Evolutionary conservation across 2,888 invertebrate species (phyloP).

Genomic region (Catotricha subobsoleta): DNA sequence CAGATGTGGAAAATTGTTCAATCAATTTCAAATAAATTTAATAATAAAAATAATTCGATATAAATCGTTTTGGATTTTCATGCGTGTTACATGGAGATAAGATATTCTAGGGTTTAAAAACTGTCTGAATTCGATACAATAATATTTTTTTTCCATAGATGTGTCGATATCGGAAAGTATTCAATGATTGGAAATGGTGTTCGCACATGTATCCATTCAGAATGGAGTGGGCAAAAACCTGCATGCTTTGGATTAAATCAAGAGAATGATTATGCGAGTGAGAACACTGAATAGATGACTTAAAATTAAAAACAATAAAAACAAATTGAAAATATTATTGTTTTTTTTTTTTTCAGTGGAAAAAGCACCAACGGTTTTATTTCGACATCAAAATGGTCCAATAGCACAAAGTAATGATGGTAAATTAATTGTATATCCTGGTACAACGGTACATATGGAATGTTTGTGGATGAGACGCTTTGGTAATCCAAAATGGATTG

Average conservation of each 20-base stretch:
- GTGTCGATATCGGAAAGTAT: slow-evolving; percentile 74
- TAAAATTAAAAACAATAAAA: too few relatives aligned
- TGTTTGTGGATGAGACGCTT: slow-evolving; percentile 74
- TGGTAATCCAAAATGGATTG: slow-evolving; percentile 72
- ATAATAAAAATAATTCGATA: neutral
- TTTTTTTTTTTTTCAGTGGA: slow-evolving; percentile 39
- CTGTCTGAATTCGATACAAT: neutral
- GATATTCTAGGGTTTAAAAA: neutral
- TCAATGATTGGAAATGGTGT: slow-evolving; percentile 57
- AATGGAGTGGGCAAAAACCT: slow-evolving; percentile 65
- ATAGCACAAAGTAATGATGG: slow-evolving; percentile 78
- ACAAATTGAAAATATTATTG: too few relatives aligned
- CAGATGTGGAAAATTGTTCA: slow-evolving; percentile 4
- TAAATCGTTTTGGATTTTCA: too few relatives aligned
- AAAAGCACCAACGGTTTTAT: slow-evolving; percentile 68
- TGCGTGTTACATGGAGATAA: neutral
- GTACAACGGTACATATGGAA: slow-evolving; percentile 72
- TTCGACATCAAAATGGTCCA: slow-evolving; percentile 63
- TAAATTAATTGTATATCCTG: slow-evolving; percentile 67
- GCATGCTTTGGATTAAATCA: slow-evolving; percentile 67
- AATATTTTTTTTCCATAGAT: slow-evolving; percentile 30
- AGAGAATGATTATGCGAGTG: slow-evolving; percentile 70
- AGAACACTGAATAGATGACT: slow-evolving; percentile 26
- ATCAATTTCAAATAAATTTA: neutral
- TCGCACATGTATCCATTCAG: slow-evolving; percentile 54